Evolutionary conservation across 2,797 vertebrate species (phyloP).

Genomic region (Eurystomus glaucurus): DNA sequence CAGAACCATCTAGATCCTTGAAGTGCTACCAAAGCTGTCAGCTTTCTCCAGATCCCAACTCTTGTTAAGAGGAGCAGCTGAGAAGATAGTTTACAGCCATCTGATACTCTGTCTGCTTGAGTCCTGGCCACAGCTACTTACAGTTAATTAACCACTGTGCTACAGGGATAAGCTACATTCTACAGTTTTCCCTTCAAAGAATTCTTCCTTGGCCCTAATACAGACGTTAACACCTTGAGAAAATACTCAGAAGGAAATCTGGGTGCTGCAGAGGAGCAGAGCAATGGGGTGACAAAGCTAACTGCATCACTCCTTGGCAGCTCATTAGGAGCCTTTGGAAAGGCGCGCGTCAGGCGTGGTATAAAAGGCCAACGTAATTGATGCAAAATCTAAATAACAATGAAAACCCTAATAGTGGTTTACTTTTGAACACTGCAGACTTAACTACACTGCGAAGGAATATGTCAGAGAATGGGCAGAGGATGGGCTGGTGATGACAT

Average conservation of each 20-base stretch:
- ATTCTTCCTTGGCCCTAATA: not conserved
- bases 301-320: not conserved
- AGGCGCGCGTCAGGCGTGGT: not conserved
- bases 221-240: not conserved
- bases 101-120: not conserved
- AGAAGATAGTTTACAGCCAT: conserved; percentile 42
- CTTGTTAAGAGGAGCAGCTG: not conserved
- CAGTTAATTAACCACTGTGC: conserved; percentile 38
- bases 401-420: not conserved
- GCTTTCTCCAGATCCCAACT: not conserved
- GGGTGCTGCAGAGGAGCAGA: not conserved
- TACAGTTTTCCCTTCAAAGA: not conserved
- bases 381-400: not conserved
- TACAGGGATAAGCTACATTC: not conserved
- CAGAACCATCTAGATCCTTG: not conserved
- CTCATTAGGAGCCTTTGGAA: fast-evolving
- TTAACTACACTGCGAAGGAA: not conserved
- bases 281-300: not conserved
- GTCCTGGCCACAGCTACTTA: conserved; percentile 20
- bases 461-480: not conserved
- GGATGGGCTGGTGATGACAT: fast-evolving
- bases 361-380: not conserved
- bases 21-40: not conserved
- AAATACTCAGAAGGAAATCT: not conserved
- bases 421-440: not conserved